These are phyloP conservation scores for Polyploca ridens DNA, from an alignment of 2,888 invertebrate genomes.

Conservation along the genomic window DNA sequence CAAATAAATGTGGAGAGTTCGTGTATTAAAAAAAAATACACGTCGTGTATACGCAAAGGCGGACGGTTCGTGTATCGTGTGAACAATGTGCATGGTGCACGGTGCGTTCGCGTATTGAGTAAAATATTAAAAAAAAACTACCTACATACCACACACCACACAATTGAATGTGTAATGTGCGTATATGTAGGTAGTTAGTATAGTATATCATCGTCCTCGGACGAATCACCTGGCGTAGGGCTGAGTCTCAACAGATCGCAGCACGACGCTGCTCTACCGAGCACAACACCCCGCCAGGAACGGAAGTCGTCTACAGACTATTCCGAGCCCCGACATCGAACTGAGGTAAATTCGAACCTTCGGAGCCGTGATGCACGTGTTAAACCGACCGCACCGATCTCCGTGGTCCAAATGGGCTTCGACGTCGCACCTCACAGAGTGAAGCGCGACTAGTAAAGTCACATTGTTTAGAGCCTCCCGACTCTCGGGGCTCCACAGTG, in stretches of 20 bases:
- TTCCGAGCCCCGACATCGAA: slow-evolving; percentile 66
- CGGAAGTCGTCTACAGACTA: slow-evolving; percentile 76
- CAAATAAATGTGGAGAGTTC: no score
- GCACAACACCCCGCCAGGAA: slow-evolving; percentile 80
- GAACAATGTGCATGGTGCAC: no score
- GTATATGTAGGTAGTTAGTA: no score
- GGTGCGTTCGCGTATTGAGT: no score
- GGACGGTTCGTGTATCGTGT: no score
- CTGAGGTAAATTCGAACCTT: slow-evolving; percentile 36
- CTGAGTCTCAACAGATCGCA: slow-evolving; percentile 86
- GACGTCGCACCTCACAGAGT: no score
- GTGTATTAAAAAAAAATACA: no score
- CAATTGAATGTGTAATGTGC: no score
- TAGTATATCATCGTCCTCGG: neutral
- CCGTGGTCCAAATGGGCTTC: slow-evolving; percentile 50
- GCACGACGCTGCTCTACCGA: slow-evolving; percentile 46
- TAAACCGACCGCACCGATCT: slow-evolving; percentile 59
- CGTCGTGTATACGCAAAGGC: no score
- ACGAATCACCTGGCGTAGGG: slow-evolving; percentile 61
- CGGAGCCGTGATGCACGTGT: slow-evolving; percentile 47
- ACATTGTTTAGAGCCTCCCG: slow-evolving; percentile 77
- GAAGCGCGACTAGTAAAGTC: slow-evolving; percentile 49
- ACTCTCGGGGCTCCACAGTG: slow-evolving; percentile 67
- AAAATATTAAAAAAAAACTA: no score
- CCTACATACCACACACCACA: no score